Percentiles rank a stretch among this genome's conserved stretches.
phyloP scores from a whole-genome alignment of 1,140 invertebrate genomes.

The Drosophila pallidifrons region DNA sequence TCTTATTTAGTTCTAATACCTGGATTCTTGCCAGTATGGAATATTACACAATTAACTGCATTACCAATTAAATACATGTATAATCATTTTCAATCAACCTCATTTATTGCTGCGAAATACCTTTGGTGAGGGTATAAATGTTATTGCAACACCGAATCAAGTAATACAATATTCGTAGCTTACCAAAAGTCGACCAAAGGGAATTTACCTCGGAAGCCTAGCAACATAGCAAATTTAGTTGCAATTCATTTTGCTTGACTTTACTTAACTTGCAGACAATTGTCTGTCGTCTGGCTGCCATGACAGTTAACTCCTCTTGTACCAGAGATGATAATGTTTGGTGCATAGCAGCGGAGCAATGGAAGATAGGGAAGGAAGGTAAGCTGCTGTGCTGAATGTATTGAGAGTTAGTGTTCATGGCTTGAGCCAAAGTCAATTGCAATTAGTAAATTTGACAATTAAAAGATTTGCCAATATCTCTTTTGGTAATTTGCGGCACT shows the following conservation, averaged over 20 bases:
- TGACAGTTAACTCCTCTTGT: slow-evolving; percentile 41
- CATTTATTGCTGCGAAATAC: background rate
- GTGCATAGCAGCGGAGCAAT: background rate
- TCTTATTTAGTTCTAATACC: no score
- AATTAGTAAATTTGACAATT: slow-evolving; percentile 52
- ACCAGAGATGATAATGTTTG: slow-evolving; percentile 15
- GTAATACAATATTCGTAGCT: slow-evolving; percentile 1
- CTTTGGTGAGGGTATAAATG: no score
- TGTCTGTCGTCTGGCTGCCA: slow-evolving; percentile 33
- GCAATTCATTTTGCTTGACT: slow-evolving; percentile 30
- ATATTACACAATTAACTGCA: background rate
- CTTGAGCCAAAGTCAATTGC: slow-evolving; percentile 43
- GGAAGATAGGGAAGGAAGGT: no score
- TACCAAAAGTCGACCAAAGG: background rate
- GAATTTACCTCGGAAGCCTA: slow-evolving; percentile 30
- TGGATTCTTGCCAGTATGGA: background rate
- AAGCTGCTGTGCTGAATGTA: background rate
- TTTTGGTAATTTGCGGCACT: slow-evolving; percentile 1
- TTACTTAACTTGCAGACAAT: background rate
- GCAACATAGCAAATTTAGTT: slow-evolving; percentile 35
- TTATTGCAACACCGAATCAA: background rate
- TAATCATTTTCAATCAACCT: background rate
- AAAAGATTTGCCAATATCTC: slow-evolving; percentile 38
- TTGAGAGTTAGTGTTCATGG: background rate
- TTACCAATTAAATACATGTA: background rate